A percentile compares a stretch with the other conserved stretches of the same genome.
These are phyloP conservation scores for Xestobium rufovillosum DNA, from an alignment of 2,888 invertebrate species.

Conservation along the genomic window DNA sequence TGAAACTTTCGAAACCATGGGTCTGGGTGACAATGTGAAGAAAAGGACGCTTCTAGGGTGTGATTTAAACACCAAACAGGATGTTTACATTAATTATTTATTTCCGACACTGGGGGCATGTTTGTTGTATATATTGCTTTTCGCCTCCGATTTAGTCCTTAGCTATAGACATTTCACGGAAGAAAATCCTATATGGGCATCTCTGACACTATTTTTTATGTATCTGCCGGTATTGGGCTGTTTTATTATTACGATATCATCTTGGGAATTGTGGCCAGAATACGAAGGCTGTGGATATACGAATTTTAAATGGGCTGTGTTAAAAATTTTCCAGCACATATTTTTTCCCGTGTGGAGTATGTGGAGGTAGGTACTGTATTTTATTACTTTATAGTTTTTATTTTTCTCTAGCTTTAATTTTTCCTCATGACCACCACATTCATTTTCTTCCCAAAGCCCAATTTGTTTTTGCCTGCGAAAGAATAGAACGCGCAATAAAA, in stretches of 20 bases:
- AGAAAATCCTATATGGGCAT: slow-evolving; percentile 48
- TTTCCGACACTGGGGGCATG: slow-evolving; percentile 53
- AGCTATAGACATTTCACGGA: slow-evolving; percentile 56
- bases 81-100: slow-evolving; percentile 47
- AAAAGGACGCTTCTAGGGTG: slow-evolving; percentile 33
- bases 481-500: too few relatives aligned
- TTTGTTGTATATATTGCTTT: slow-evolving; percentile 57
- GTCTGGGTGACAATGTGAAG: too few relatives aligned
- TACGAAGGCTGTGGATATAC: slow-evolving; percentile 43
- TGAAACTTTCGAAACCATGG: too few relatives aligned
- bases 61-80: slow-evolving; percentile 41
- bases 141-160: slow-evolving; percentile 60
- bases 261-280: slow-evolving; percentile 51
- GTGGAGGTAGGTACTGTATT: slow-evolving; percentile 49
- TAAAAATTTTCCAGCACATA: slow-evolving; percentile 47
- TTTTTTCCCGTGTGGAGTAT: slow-evolving; percentile 56
- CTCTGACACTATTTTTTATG: slow-evolving; percentile 44
- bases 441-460: too few relatives aligned
- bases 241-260: slow-evolving; percentile 51
- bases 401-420: too few relatives aligned
- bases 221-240: slow-evolving; percentile 52
- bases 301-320: slow-evolving; percentile 44
- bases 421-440: too few relatives aligned
- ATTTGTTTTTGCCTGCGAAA: too few relatives aligned
- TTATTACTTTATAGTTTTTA: slow-evolving; percentile 12